Percentiles rank a stretch among this genome's conserved stretches.
Evolutionary conservation across 1,140 invertebrate species (phyloP).

Genomic region (Magallana angulata): DNA sequence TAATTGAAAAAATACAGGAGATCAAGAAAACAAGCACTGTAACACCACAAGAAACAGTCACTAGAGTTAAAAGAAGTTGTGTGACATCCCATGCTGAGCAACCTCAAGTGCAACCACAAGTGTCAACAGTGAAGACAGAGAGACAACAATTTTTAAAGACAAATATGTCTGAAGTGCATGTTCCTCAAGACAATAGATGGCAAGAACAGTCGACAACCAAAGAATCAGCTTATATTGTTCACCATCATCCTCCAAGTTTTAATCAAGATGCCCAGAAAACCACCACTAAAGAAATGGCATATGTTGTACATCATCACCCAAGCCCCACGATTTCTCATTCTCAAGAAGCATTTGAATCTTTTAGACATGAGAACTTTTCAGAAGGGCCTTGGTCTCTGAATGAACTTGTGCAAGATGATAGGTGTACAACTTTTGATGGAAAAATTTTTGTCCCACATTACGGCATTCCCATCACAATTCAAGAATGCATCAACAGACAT

Average conservation of each 20-base stretch:
- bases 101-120: not conserved
- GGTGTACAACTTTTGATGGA: constrained; percentile 62
- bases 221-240: not conserved
- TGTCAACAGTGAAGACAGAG: constrained; percentile 1
- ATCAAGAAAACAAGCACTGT: constrained; percentile 33
- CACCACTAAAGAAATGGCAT: not conserved
- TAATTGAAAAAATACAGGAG: constrained; percentile 65
- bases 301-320: not conserved
- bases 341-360: not conserved
- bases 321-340: not conserved
- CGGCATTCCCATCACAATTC: constrained; percentile 65
- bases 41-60: constrained; percentile 17
- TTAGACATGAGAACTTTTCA: constrained; percentile 11
- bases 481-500: constrained; percentile 70
- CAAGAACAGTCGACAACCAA: not conserved
- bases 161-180: not conserved
- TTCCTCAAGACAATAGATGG: not conserved
- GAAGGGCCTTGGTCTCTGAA: constrained; percentile 58
- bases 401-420: constrained; percentile 59
- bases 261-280: not conserved
- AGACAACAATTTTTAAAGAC: constrained; percentile 20
- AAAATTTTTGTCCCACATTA: constrained; percentile 87
- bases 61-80: constrained; percentile 9
- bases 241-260: not conserved
- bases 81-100: constrained; percentile 6